phyloP scores from a whole-genome alignment of 2,888 invertebrate genomes.

The Ectemnius lituratus region DNA sequence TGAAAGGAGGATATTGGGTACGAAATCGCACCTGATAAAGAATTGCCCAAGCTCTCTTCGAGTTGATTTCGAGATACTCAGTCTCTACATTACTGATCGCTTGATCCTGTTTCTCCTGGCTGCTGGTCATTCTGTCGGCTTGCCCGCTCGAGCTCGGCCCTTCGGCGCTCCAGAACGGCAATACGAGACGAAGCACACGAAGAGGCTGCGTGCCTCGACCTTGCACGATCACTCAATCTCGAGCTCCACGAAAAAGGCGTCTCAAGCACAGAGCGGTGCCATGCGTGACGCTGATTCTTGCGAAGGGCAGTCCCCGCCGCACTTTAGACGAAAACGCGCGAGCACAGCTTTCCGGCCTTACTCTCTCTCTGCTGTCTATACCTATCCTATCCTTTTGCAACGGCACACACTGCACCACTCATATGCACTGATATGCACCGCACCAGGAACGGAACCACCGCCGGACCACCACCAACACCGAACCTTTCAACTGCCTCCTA shows the following conservation, averaged over 20 bases:
- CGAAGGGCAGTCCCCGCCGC: conserved; percentile 45
- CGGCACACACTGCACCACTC: conserved; percentile 8
- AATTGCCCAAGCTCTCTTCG: conserved; percentile 84
- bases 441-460: neutral
- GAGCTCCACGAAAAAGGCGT: conserved; percentile 48
- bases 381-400: conserved; percentile 5
- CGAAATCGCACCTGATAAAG: conserved; percentile 83
- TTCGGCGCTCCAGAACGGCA: conserved; percentile 42
- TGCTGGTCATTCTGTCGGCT: conserved; percentile 64
- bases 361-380: neutral
- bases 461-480: neutral
- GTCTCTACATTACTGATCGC: conserved; percentile 82
- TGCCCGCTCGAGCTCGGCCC: conserved; percentile 32
- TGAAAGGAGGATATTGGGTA: neutral
- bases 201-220: conserved; percentile 56
- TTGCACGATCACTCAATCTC: conserved; percentile 43
- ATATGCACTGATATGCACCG: conserved; percentile 20
- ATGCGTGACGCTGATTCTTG: conserved; percentile 51
- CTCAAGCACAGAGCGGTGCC: conserved; percentile 50
- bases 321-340: conserved; percentile 43
- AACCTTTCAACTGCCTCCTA: no score
- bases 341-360: conserved; percentile 9
- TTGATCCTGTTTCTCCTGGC: conserved; percentile 57
- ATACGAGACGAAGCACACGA: conserved; percentile 54
- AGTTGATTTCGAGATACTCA: conserved; percentile 86